A percentile compares a stretch with the other conserved stretches of the same genome.
These are phyloP conservation scores for Serinus canaria DNA, from an alignment of 2,113 vertebrate genomes.

Conservation along the genomic window DNA sequence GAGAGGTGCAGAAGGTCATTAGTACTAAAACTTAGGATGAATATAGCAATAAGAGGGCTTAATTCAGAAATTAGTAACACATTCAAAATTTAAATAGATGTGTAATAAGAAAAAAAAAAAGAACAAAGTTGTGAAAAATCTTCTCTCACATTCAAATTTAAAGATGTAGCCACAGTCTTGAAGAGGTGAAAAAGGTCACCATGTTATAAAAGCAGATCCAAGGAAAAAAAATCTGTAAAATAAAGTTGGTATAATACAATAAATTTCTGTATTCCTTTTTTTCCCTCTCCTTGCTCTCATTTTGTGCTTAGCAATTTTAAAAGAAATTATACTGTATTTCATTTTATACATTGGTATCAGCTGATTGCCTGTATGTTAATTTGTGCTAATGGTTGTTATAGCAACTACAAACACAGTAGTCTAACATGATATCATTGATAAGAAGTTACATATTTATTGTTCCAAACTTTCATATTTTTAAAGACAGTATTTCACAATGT, in stretches of 20 bases:
- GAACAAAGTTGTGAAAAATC: neutral
- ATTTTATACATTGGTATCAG: neutral
- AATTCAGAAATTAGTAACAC: neutral
- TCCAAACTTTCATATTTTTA: neutral
- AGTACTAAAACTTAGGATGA: neutral
- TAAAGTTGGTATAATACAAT: neutral
- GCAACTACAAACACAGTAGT: neutral
- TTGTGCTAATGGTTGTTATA: neutral
- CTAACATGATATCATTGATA: neutral
- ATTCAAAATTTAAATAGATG: neutral
- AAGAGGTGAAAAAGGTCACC: neutral
- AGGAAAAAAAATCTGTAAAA: neutral
- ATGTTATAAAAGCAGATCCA: neutral
- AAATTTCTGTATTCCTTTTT: neutral
- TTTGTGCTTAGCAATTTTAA: neutral
- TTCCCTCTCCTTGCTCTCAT: rapidly evolving
- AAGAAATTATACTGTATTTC: neutral
- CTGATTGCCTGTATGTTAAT: neutral
- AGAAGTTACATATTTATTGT: neutral
- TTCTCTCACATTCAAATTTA: neutral
- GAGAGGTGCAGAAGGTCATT: neutral
- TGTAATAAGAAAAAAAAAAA: neutral
- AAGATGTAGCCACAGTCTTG: neutral
- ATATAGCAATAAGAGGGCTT: neutral
- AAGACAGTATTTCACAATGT: neutral